A percentile compares a stretch with the other conserved stretches of the same genome.
These are phyloP conservation scores for Antheraea pernyi DNA, from an alignment of 1,140 invertebrate species.

Conservation along the genomic window DNA sequence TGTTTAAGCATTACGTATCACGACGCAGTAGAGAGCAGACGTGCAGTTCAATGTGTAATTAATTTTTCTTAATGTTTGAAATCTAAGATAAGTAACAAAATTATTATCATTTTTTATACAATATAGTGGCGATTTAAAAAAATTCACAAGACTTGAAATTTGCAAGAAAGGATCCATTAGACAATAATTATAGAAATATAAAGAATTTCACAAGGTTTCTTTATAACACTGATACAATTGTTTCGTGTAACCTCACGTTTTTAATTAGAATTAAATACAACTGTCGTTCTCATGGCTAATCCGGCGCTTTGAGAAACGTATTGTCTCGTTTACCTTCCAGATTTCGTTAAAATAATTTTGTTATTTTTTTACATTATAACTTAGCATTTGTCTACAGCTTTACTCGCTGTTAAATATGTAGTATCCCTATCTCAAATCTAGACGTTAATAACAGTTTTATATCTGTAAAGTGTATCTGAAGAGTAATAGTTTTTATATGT, in stretches of 20 bases:
- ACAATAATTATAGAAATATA: conserved; percentile 15
- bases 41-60: background rate
- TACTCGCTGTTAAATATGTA: no score
- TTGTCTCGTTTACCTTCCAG: background rate
- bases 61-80: background rate
- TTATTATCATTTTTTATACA: background rate
- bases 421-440: background rate
- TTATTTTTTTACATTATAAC: background rate
- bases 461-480: no score
- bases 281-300: conserved; percentile 15
- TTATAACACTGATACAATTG: conserved; percentile 21
- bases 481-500: no score
- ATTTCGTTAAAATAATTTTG: background rate
- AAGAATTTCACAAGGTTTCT: conserved; percentile 35
- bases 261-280: conserved; percentile 5
- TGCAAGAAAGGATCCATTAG: background rate
- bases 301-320: background rate
- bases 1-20: background rate
- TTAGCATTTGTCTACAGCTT: no score
- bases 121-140: no score
- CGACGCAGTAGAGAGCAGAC: background rate
- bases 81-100: background rate
- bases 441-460: background rate
- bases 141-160: background rate
- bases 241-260: background rate